Conservation (phyloP, 2,797 vertebrate genomes). For the Melopsittacus undulatus region DNA sequence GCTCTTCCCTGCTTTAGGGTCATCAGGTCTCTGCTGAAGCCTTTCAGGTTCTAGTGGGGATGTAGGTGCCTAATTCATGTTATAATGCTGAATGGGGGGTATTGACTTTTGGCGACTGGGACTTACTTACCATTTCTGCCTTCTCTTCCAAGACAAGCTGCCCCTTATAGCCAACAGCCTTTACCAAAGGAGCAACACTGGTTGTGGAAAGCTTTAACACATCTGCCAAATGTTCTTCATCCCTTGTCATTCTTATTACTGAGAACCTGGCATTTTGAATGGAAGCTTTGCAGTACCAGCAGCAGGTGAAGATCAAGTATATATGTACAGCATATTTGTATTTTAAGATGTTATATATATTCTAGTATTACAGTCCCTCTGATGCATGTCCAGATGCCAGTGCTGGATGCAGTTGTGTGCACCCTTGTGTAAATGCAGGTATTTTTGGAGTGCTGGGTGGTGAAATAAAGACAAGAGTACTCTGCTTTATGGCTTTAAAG, state of each 20-base stretch:
- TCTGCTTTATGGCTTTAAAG: background rate
- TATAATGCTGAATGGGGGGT: background rate
- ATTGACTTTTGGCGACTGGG: background rate
- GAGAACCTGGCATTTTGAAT: fast-evolving
- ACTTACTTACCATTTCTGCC: background rate
- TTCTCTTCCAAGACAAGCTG: background rate
- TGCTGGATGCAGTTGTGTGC: background rate
- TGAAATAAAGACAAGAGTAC: fast-evolving
- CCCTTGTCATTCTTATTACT: fast-evolving
- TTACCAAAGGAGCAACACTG: background rate
- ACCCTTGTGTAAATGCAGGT: background rate
- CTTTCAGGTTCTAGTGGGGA: background rate
- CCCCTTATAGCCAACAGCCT: fast-evolving
- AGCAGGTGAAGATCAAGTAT: background rate
- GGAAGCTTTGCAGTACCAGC: background rate
- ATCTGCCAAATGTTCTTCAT: fast-evolving
- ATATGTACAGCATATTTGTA: fast-evolving
- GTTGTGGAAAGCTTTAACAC: background rate
- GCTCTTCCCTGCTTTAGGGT: fast-evolving
- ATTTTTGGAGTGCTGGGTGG: background rate
- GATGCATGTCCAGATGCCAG: fast-evolving
- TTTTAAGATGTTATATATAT: too few species aligned
- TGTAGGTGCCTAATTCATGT: background rate
- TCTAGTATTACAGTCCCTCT: too few species aligned
- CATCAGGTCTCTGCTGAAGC: background rate